These are phyloP conservation scores for Heterohyrax brucei DNA, from an alignment of 2,797 vertebrate species.

Conservation along the genomic window DNA sequence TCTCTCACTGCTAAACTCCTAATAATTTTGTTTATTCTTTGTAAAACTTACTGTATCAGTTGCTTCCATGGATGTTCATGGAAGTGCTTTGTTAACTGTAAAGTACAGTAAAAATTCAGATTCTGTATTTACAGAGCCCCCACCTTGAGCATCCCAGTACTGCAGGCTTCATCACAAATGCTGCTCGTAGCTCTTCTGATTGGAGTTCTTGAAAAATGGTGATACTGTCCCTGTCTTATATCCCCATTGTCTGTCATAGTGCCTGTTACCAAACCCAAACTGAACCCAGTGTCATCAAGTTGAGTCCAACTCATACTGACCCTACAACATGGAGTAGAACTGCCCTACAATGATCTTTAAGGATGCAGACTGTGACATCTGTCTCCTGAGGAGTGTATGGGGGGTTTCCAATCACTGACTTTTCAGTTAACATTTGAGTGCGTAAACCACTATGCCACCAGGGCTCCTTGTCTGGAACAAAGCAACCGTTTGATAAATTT, in stretches of 20 bases:
- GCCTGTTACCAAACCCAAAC: background rate
- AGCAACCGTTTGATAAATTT: background rate
- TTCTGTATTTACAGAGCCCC: background rate
- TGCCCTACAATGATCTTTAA: too few species aligned
- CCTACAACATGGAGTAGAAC: too few species aligned
- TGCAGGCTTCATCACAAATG: background rate
- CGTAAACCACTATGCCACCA: too few species aligned
- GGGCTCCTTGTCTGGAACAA: background rate
- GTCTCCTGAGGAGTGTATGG: too few species aligned
- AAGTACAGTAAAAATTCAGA: background rate
- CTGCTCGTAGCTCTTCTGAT: background rate
- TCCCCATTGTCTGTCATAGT: background rate
- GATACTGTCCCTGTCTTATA: background rate
- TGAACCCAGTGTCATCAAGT: too few species aligned
- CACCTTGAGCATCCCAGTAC: background rate
- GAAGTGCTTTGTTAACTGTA: constrained; percentile 29
- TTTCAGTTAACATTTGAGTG: too few species aligned
- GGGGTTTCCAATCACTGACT: too few species aligned
- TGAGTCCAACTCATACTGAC: too few species aligned
- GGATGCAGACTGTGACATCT: too few species aligned
- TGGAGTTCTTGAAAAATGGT: background rate
- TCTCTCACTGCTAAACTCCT: background rate
- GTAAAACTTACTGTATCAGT: background rate
- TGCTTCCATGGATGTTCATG: constrained; percentile 38
- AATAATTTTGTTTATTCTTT: constrained; percentile 5